Base-by-base conservation (phyloP, 37 sponge, comb jelly and placozoan genomes). In the Corticium candelabrum region DNA sequence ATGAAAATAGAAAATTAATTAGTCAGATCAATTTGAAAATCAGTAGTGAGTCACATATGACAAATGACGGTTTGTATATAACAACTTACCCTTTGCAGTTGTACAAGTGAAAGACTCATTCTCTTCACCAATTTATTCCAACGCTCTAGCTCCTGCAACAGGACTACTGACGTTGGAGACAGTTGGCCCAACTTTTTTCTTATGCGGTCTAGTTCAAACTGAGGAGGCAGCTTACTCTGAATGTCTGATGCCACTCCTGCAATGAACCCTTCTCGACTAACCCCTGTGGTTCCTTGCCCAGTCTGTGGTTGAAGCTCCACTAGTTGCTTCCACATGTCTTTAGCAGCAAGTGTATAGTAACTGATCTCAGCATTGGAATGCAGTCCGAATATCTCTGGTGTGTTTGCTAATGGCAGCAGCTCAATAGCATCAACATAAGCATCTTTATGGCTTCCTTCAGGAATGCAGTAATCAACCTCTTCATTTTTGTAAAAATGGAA, bases 341-440 rank as follows among this genome's bases (percentile, higher is more conserved):
- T 94, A 1, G 99, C 85, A 1, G 99, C 92, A 29, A 80, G 38
- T 3, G 99, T 98, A 81, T 89, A 94, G 80, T 98, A 98, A 35
- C 92, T 91, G 56, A 98, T 98, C 89, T 98, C 99, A 32, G 99
- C 99, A 80, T 98, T 98, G 74, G 89, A 74, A 74, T 98, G 99
- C n/a, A 98, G 87, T 0, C 99, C 99, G 85, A 98, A 98, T 32
- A 98, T 95, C 50, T 94, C 93, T 31, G 99, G 99, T 15, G 95
- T 92, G 84, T 98, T 98, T 38, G 86, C 90, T 37, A 98, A 85
- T 1, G 99, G 99, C 2, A 98, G 89, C 0, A 67, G 41, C 38
- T 98, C 99, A 34, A 98, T 92, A 43, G 74, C 78, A 68, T 98
- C 99, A 50, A 92, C 37, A 83, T 90, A 98, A 40, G 62, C 34